Evolutionary conservation across 2,888 invertebrate genomes (phyloP).

Genomic region (Ormyrus thymus): DNA sequence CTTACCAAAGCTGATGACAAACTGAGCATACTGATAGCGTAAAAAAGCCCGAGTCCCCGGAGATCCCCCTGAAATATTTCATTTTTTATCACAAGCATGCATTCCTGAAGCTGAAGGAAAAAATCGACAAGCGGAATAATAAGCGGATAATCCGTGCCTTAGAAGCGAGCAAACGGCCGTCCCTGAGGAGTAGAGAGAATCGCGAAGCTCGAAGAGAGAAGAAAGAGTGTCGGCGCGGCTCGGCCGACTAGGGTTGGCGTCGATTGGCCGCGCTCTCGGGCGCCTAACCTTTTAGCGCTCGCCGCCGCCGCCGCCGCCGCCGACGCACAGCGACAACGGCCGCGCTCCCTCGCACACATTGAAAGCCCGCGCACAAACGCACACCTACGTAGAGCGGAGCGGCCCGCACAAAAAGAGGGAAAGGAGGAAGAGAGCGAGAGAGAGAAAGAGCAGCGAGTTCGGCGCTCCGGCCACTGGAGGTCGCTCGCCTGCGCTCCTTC

Average conservation of each 20-base stretch:
- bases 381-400: not conserved
- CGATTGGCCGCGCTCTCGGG: constrained; percentile 36
- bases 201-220: not conserved
- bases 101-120: not conserved
- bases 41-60: no score
- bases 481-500: constrained; percentile 41
- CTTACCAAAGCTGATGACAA: no score
- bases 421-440: not conserved
- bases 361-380: constrained; percentile 1
- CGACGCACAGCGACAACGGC: constrained; percentile 14
- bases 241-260: constrained; percentile 5
- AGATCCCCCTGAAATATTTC: not conserved
- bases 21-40: no score
- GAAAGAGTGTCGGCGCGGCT: constrained; percentile 5
- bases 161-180: not conserved
- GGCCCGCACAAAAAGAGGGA: not conserved
- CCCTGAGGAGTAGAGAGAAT: constrained; percentile 8
- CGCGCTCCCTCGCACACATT: not conserved
- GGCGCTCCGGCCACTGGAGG: constrained; percentile 51
- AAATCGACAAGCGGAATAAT: not conserved
- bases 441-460: constrained; percentile 28
- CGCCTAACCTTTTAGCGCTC: constrained; percentile 36
- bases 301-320: constrained; percentile 14
- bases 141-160: constrained; percentile 11
- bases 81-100: not conserved